Evolutionary conservation across 2,888 invertebrate species (phyloP), one percentile per base, ranked within the genome.

Genomic region (Marasmarcha lunaedactyla): DNA sequence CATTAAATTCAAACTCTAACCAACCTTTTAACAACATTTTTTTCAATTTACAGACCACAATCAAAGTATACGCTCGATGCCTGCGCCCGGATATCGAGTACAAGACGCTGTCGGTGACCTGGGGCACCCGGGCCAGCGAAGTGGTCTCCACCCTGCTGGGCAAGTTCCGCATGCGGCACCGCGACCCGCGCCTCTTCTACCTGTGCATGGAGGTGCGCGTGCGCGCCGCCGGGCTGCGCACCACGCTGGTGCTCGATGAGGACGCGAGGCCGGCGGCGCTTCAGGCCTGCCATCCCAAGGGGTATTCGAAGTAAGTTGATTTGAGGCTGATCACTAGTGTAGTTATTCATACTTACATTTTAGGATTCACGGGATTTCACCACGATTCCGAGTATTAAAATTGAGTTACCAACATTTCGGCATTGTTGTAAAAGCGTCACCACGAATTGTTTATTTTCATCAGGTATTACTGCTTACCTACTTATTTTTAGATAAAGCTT

Each of bases 141-240:
- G 92, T 97, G 47, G 93, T 97, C 9, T 85, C 88, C 45, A 91
- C 93, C 38, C 85, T 97, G 14, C 85, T 97, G 46, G 88, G 92
- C 71, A 95, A 97, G 86, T 93, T 90, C 74, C 89, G 93, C 58
- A 95, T 95, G 93, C 88, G 93, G 53, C 95, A 95, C 69, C 88
- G 95, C 15, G 97, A 97, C 73, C 94, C 95, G 1, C 89, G 95
- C 54, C 87, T 97, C 14, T 97, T 95, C 79, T 95, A 94, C 74
- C 86, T 97, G 40, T 94, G 94, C 60, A 97, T 97, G 96, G 96
- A 96, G 72, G 94, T 96, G 36, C 90, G 93, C 11, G 93, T 95
- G 37, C 85, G 94, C 37, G 89, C 93, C 46, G 92, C 93, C 7
- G 93, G 93, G 1, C 88, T 94, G 7, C 85, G 92, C 50, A 94